A percentile compares a stretch with the other conserved stretches of the same genome.
Conservation (phyloP, 1,140 invertebrate species). For the Calycopis cecrops region DNA sequence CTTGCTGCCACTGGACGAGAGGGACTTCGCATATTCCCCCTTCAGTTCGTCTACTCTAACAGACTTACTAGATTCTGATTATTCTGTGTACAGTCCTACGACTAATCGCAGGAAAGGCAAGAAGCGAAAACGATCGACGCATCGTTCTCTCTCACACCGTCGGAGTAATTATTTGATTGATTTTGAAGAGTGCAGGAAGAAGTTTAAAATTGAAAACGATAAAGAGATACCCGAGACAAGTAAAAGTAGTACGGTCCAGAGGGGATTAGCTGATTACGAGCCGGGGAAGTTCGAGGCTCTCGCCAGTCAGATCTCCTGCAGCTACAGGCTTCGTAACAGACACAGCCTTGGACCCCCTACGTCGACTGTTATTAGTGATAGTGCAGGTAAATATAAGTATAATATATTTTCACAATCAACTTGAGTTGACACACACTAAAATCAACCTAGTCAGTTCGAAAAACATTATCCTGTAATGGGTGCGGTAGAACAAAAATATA, state of each 20-base stretch:
- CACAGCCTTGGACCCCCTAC: conserved; percentile 51
- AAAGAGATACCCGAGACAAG: conserved; percentile 40
- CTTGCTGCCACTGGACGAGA: conserved; percentile 67
- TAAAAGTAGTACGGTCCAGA: conserved; percentile 30
- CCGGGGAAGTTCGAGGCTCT: conserved; percentile 29
- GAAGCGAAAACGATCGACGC: conserved; percentile 61
- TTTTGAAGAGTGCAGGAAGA: conserved; percentile 55
- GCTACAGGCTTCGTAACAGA: conserved; percentile 57
- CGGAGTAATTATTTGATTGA: conserved; percentile 53
- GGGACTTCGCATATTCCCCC: conserved; percentile 72
- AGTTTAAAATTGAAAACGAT: conserved; percentile 56
- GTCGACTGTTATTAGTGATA: conserved; percentile 53
- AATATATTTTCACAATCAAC: no score
- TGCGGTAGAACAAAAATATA: no score
- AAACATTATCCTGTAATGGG: no score
- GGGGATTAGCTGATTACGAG: conserved; percentile 40
- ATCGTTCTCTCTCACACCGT: conserved; percentile 57
- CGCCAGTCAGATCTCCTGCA: conserved; percentile 37
- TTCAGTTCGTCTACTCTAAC: conserved; percentile 71
- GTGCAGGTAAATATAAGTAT: conserved; percentile 43
- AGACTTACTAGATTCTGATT: conserved; percentile 68
- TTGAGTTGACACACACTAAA: no score
- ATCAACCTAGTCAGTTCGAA: no score
- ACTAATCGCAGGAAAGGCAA: conserved; percentile 57
- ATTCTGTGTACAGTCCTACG: conserved; percentile 70